Conservation (phyloP, 35 echinoderm and acorn worm species). For the Diadema setosum region DNA sequence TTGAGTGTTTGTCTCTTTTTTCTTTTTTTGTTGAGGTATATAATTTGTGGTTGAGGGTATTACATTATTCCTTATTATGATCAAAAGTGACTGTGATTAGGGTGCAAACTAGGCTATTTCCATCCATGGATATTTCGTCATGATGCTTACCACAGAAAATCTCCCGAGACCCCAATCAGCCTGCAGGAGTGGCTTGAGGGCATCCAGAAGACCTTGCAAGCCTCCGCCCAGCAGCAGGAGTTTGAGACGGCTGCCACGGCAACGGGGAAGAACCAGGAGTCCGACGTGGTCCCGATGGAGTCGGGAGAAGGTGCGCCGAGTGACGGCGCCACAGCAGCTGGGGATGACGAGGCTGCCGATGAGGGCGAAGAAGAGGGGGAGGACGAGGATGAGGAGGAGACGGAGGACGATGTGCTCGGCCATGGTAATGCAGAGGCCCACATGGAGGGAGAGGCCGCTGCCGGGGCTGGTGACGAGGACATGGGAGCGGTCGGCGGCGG, state of each 20-base stretch:
- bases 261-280: constrained; percentile 3
- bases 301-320: not conserved
- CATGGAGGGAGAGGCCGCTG: not conserved
- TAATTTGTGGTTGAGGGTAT: too few species aligned
- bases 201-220: constrained; percentile 29
- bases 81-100: too few species aligned
- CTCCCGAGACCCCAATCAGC: not conserved
- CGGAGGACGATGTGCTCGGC: not conserved
- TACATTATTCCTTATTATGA: too few species aligned
- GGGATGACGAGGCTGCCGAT: not conserved
- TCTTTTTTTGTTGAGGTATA: too few species aligned
- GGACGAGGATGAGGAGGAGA: not conserved
- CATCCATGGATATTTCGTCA: too few species aligned
- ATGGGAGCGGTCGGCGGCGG: not conserved
- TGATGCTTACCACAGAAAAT: not conserved
- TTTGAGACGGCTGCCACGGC: not conserved
- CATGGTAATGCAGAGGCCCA: too few species aligned
- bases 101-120: too few species aligned
- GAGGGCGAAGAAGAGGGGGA: not conserved
- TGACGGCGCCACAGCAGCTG: not conserved
- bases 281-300: not conserved
- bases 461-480: not conserved
- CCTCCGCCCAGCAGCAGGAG: constrained; percentile 2
- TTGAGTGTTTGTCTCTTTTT: too few species aligned
- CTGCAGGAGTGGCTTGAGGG: constrained; percentile 29